Conservation (phyloP, 2,888 invertebrate species). For the Metopia argyrocephala region DNA sequence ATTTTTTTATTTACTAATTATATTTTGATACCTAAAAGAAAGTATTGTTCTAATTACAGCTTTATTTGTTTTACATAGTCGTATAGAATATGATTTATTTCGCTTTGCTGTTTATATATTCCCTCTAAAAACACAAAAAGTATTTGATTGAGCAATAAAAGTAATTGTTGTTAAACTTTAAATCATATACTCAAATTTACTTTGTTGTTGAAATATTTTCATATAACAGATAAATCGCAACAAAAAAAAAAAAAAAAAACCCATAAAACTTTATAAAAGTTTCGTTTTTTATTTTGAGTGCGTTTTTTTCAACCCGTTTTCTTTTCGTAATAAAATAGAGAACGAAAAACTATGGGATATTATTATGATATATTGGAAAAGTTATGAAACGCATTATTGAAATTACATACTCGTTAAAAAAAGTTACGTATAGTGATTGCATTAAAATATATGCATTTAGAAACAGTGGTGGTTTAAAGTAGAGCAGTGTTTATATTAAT, state of each 20-base stretch:
- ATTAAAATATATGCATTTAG: too few species aligned
- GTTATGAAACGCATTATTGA: slow-evolving; percentile 50
- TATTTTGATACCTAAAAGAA: too few species aligned
- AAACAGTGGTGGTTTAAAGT: too few species aligned
- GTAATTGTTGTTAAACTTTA: slow-evolving; percentile 21
- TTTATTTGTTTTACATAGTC: too few species aligned
- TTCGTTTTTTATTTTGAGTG: neutral
- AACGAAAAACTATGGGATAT: neutral
- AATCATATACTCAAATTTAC: slow-evolving; percentile 16
- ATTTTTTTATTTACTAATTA: too few species aligned
- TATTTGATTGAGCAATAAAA: slow-evolving; percentile 36
- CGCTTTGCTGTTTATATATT: neutral
- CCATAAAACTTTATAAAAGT: slow-evolving; percentile 7
- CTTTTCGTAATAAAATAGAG: neutral
- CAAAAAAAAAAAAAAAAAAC: neutral
- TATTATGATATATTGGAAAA: slow-evolving; percentile 53
- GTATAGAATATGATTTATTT: neutral
- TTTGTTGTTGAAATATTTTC: slow-evolving; percentile 18
- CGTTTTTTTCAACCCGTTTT: slow-evolving; percentile 2
- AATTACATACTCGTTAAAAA: slow-evolving; percentile 44
- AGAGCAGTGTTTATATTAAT: too few species aligned
- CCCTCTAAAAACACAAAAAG: neutral
- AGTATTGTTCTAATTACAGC: too few species aligned
- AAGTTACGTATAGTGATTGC: neutral
- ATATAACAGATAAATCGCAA: neutral